Conservation (phyloP, 2,113 vertebrate species). For the Poeciliopsis occidentalis region DNA sequence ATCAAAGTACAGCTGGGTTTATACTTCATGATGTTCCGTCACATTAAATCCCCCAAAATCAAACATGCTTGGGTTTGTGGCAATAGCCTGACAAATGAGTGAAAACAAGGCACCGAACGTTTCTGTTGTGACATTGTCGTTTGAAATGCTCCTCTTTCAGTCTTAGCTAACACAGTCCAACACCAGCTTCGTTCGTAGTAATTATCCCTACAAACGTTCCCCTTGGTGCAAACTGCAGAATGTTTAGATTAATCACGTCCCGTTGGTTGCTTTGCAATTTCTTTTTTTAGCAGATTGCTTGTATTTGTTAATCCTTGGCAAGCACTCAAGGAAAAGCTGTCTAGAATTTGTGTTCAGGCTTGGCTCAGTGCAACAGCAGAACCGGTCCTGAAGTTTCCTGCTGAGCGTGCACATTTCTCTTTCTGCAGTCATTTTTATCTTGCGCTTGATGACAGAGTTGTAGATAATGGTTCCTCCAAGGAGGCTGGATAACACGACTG, state of each 20-base stretch:
- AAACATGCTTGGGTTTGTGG: background rate
- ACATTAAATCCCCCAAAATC: background rate
- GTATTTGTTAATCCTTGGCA: slow-evolving; percentile 21
- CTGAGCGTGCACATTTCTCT: background rate
- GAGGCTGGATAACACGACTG: background rate
- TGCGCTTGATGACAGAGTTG: slow-evolving; percentile 22
- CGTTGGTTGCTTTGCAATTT: slow-evolving; percentile 11
- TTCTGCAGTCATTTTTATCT: background rate
- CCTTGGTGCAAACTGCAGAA: slow-evolving; percentile 39
- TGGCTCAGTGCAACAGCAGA: background rate
- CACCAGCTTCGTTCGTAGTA: slow-evolving; percentile 19
- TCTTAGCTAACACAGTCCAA: background rate
- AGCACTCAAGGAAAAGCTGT: background rate
- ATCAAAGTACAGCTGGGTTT: too few species aligned
- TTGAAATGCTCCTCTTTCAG: slow-evolving; percentile 5
- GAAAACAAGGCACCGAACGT: background rate
- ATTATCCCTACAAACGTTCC: background rate
- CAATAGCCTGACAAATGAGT: background rate
- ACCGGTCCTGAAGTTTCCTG: background rate
- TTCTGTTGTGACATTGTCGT: background rate
- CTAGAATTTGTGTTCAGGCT: background rate
- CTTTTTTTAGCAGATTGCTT: background rate
- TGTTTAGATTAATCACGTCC: slow-evolving; percentile 17
- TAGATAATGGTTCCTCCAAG: background rate
- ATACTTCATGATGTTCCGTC: background rate